Evolutionary conservation across 1,140 invertebrate genomes (phyloP).

Genomic region (Macrocentrus cingulum): DNA sequence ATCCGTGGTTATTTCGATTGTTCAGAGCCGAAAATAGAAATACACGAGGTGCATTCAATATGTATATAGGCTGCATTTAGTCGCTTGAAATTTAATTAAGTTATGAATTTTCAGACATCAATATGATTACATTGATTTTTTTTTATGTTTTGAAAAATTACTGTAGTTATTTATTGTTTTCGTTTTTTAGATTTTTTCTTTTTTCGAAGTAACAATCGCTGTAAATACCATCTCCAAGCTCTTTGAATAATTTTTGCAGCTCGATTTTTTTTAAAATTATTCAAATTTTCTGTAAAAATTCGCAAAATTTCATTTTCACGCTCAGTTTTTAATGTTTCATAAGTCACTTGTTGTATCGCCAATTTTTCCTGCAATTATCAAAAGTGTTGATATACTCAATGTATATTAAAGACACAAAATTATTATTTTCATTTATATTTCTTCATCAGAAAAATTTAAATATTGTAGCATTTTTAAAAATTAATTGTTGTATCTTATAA

Average conservation of each 20-base stretch:
- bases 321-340: constrained; percentile 38
- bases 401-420: too few relatives aligned
- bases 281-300: constrained; percentile 36
- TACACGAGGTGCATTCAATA: too few relatives aligned
- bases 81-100: too few relatives aligned
- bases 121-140: neutral
- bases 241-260: constrained; percentile 47
- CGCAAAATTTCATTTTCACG: constrained; percentile 33
- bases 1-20: too few relatives aligned
- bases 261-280: constrained; percentile 40
- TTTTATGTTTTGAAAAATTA: neutral
- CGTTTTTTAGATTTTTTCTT: constrained; percentile 40
- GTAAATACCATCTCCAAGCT: constrained; percentile 41
- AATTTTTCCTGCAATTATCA: constrained; percentile 32
- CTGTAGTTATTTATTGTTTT: constrained; percentile 26
- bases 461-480: too few relatives aligned
- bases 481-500: too few relatives aligned
- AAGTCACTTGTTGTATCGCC: constrained; percentile 33
- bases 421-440: too few relatives aligned
- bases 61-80: too few relatives aligned
- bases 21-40: too few relatives aligned
- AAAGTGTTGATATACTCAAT: neutral
- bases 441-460: too few relatives aligned
- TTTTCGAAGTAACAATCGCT: constrained; percentile 30
- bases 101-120: neutral